Evolutionary conservation across 2,797 vertebrate genomes (phyloP).

Genomic region (Phyllotis vaccarum): DNA sequence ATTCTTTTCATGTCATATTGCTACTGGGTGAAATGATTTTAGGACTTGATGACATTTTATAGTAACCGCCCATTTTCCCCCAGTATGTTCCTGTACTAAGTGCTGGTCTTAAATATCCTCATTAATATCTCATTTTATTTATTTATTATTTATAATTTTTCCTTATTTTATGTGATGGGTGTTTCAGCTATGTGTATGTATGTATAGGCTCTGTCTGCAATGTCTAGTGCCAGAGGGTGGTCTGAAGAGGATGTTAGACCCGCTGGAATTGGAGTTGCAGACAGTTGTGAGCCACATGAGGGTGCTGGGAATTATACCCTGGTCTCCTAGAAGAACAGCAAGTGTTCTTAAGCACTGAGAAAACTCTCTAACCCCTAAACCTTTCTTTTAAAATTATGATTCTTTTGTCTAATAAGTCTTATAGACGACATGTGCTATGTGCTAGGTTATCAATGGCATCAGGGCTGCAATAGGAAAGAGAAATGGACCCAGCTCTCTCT

Average conservation of each 20-base stretch:
- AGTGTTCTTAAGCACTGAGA: neutral
- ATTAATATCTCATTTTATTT: neutral
- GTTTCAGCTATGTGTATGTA: neutral
- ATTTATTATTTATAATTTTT: neutral
- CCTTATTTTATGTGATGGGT: neutral
- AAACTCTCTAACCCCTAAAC: neutral
- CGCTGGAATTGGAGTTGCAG: neutral
- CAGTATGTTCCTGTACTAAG: neutral
- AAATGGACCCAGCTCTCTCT: neutral
- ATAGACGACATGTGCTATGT: neutral
- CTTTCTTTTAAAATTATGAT: constrained; percentile 31
- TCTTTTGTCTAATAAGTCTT: neutral
- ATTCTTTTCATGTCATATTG: neutral
- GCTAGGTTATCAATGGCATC: neutral
- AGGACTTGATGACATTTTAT: neutral
- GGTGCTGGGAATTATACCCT: neutral
- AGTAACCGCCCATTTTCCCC: neutral
- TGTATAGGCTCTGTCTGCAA: neutral
- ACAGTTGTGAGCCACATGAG: neutral
- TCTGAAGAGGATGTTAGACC: neutral
- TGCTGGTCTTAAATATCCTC: neutral
- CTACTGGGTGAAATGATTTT: neutral
- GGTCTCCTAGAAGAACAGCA: neutral
- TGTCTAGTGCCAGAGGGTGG: neutral
- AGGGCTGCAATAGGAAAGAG: neutral